Evolutionary conservation across 2,888 invertebrate genomes (phyloP).

Genomic region (Labia minor): DNA sequence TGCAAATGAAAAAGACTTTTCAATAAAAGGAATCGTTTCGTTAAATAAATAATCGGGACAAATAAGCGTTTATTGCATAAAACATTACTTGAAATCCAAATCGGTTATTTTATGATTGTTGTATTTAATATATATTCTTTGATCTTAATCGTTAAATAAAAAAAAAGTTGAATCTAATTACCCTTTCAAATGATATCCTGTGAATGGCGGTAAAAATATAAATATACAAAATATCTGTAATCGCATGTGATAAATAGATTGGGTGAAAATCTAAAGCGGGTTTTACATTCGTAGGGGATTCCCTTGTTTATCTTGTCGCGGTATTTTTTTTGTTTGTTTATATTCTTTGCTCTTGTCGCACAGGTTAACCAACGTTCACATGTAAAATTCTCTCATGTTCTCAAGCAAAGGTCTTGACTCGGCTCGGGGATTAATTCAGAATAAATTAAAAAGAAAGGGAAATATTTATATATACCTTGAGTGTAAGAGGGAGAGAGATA

Average conservation of each 20-base stretch:
- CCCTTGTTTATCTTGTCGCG: no score
- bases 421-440: neutral
- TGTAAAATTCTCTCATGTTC: conserved; percentile 7
- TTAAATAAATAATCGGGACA: neutral
- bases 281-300: neutral
- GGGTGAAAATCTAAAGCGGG: neutral
- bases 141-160: neutral
- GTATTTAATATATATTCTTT: neutral
- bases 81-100: conserved; percentile 13
- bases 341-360: no score
- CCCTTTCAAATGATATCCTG: neutral
- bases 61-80: conserved; percentile 7
- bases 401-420: neutral
- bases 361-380: neutral
- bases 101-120: conserved; percentile 1
- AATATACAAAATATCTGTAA: neutral
- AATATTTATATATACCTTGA: no score
- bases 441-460: neutral
- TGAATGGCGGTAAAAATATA: neutral
- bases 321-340: no score
- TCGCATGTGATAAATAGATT: conserved; percentile 13
- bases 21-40: neutral
- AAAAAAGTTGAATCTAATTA: neutral
- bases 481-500: no score
- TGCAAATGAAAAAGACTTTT: neutral